phyloP scores from a whole-genome alignment of 2,797 vertebrate species.

The Platalea minor region DNA sequence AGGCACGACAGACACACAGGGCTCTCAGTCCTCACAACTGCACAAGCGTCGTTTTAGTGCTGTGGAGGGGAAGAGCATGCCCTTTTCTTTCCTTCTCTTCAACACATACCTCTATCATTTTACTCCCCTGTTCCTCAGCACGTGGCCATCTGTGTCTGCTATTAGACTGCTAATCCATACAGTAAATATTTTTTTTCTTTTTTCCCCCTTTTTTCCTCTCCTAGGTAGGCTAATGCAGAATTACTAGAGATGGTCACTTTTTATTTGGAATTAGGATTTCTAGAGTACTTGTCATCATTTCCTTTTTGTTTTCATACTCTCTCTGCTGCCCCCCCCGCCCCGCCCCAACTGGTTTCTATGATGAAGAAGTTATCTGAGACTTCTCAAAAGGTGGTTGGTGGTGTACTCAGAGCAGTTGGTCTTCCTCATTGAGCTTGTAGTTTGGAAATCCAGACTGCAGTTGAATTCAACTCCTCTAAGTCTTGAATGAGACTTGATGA shows the following conservation, averaged over 20 bases:
- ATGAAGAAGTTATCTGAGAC: neutral
- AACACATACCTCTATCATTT: neutral
- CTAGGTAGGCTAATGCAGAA: neutral
- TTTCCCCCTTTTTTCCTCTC: neutral
- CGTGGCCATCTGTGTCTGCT: neutral
- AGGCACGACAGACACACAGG: neutral
- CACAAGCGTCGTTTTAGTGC: neutral
- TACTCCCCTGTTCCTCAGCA: neutral
- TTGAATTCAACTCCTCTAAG: neutral
- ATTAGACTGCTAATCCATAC: neutral
- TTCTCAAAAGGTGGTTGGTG: neutral
- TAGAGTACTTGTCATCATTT: neutral
- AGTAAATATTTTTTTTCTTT: neutral
- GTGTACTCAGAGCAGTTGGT: neutral
- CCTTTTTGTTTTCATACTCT: neutral
- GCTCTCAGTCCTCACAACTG: neutral
- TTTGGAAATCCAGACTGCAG: neutral
- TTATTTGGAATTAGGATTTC: neutral
- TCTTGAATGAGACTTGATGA: neutral
- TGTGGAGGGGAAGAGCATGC: accelerated
- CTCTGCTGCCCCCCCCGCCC: too few species aligned
- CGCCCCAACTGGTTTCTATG: neutral
- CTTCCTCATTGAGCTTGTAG: neutral
- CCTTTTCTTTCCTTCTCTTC: neutral
- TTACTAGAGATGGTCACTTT: neutral